Evolutionary conservation across 2,113 vertebrate genomes (phyloP), one percentile per base, ranked within the genome.

Genomic region (Lophura nycthemera): DNA sequence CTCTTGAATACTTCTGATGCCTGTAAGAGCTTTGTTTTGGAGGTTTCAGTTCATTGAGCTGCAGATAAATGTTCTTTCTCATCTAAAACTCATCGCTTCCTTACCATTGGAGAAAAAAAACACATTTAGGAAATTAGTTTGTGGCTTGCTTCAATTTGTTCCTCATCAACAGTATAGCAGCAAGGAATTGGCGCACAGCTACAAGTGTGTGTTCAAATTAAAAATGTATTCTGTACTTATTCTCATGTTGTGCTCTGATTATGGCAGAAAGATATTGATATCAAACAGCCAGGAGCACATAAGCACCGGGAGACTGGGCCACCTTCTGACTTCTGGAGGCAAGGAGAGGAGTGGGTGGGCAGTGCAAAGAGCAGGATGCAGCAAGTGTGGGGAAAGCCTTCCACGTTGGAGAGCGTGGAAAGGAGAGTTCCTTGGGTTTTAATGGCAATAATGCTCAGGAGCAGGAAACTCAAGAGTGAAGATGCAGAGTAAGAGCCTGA

Each of bases 41-140:
- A 71, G 88, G 95, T 95, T 93, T 93, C 90, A 85, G 77, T 95
- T 95, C 95, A 94, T 61, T 93, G 92, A 92, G 77, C 87, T 96
- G 89, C 86, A 91, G 84, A 85, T 89, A 77, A 83, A 95, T 95
- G 79, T 77, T 70, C 70, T 83, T 93, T 91, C 88, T 94, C 93
- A 93, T 94, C 89, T 96, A 90, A 96, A 95, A 93, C 86, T 94
- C 88, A 95, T 90, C 67, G 67, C 52, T 88, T 93, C 86, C 79
- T 78, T 93, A 91, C 57, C 59, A 81, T 5, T 88, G 83, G 61
- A 95, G 69, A 27, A 89, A 87, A 48, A 89, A 69, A 60, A 56
- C 75, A 86, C 50, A 80, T 93, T 93, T 96, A 95, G 84, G 77
- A 95, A 97, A 96, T 92, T 89, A 95, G 85, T 83, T 72, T 75